Conservation (phyloP, 2,888 invertebrate genomes). For the Philonicus albiceps region DNA sequence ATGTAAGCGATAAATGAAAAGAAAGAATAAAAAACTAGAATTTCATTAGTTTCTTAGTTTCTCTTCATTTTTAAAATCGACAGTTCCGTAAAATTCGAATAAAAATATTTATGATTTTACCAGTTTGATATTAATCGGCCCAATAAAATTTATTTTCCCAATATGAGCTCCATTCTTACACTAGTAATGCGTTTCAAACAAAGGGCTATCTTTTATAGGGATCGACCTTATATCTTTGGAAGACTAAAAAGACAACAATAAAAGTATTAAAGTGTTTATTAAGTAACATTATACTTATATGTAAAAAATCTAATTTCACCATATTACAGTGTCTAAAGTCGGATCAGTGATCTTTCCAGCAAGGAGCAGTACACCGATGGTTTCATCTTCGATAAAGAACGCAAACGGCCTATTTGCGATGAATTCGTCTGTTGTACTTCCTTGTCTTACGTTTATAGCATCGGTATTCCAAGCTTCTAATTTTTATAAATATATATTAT, state of each 20-base stretch:
- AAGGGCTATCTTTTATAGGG: no score
- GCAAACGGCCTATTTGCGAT: conserved; percentile 78
- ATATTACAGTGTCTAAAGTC: conserved; percentile 49
- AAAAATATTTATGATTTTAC: no score
- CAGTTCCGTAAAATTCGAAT: no score
- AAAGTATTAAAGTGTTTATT: not conserved
- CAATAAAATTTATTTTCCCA: no score
- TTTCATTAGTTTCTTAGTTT: no score
- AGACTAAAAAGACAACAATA: not conserved
- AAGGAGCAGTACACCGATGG: conserved; percentile 75
- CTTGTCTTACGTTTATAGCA: conserved; percentile 77
- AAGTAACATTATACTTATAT: not conserved
- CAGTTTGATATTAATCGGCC: no score
- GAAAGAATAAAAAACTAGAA: no score
- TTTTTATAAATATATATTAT: not conserved
- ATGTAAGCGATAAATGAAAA: no score
- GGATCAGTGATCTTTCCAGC: conserved; percentile 78
- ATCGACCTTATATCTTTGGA: no score
- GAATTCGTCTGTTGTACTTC: conserved; percentile 67
- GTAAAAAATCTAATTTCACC: not conserved
- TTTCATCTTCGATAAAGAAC: conserved; percentile 81
- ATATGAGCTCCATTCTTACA: no score
- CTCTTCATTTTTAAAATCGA: no score
- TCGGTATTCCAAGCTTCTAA: conserved; percentile 62
- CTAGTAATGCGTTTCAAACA: no score